Percentiles rank a stretch among this genome's conserved stretches.
These are phyloP conservation scores for Nyctibius grandis DNA, from an alignment of 2,797 vertebrate genomes.

Conservation along the genomic window DNA sequence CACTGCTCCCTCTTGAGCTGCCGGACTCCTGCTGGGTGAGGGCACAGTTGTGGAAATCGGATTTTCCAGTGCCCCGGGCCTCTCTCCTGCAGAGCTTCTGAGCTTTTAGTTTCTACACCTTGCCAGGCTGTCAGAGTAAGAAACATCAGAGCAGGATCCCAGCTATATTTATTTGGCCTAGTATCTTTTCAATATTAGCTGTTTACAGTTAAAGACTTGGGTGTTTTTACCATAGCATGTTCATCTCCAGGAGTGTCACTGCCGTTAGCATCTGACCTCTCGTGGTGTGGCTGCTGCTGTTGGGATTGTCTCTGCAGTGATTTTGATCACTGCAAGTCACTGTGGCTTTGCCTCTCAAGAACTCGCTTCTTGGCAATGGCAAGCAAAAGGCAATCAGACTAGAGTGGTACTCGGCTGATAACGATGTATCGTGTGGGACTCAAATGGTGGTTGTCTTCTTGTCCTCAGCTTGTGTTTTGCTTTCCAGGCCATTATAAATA, in stretches of 20 bases:
- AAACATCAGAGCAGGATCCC: not conserved
- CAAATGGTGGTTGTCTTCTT: not conserved
- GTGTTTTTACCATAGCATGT: not conserved
- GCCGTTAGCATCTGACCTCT: not conserved
- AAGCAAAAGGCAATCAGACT: not conserved
- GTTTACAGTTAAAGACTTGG: not conserved
- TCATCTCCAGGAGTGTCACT: accelerated
- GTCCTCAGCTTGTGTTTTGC: not conserved
- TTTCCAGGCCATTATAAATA: not conserved
- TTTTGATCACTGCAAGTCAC: not conserved
- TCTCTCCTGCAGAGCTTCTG: not conserved
- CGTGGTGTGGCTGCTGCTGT: not conserved
- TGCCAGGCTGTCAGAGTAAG: not conserved
- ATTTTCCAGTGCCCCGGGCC: not conserved
- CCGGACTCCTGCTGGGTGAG: not conserved
- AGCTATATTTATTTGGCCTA: not conserved
- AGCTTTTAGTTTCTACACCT: not conserved
- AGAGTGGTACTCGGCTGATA: not conserved
- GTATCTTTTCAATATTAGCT: not conserved
- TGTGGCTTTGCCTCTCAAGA: not conserved
- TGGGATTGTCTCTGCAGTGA: not conserved
- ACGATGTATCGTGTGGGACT: accelerated
- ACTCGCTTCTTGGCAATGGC: not conserved
- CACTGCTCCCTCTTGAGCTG: not conserved
- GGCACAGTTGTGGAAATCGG: not conserved